phyloP scores from a whole-genome alignment of 2,888 invertebrate genomes.

The Harmothoe impar region DNA sequence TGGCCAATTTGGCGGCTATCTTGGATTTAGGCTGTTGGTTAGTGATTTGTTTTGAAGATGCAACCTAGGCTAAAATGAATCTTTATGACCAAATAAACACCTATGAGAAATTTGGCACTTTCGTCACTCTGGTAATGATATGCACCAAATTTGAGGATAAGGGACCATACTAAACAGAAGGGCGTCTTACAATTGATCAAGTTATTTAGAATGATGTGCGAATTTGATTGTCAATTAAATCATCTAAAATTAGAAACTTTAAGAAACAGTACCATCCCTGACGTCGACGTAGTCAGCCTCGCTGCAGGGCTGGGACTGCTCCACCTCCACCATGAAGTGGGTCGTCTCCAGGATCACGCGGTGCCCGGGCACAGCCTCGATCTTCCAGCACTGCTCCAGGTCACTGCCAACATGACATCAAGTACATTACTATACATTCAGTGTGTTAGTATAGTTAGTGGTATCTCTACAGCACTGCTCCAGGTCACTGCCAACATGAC shows the following conservation, averaged over 20 bases:
- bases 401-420: slow-evolving; percentile 11
- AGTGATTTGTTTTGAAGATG: too few relatives aligned
- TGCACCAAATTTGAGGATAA: too few relatives aligned
- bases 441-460: neutral
- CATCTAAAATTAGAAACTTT: too few relatives aligned
- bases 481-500: neutral
- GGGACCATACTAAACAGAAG: neutral
- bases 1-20: too few relatives aligned
- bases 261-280: slow-evolving; percentile 58
- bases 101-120: too few relatives aligned
- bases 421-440: neutral
- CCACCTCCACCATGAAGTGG: slow-evolving; percentile 2
- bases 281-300: slow-evolving; percentile 52
- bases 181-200: too few relatives aligned
- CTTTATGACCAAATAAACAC: too few relatives aligned
- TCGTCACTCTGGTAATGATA: too few relatives aligned
- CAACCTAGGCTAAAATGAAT: too few relatives aligned
- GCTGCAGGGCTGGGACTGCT: neutral
- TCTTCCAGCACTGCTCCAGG: slow-evolving; percentile 37
- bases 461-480: slow-evolving; percentile 21
- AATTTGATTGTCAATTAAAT: too few relatives aligned
- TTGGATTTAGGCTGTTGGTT: too few relatives aligned
- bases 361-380: neutral
- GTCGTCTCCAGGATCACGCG: slow-evolving; percentile 29
- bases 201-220: too few relatives aligned